Base-by-base conservation (phyloP, 2,797 vertebrate genomes). In the Microctenopoma lineatum region DNA sequence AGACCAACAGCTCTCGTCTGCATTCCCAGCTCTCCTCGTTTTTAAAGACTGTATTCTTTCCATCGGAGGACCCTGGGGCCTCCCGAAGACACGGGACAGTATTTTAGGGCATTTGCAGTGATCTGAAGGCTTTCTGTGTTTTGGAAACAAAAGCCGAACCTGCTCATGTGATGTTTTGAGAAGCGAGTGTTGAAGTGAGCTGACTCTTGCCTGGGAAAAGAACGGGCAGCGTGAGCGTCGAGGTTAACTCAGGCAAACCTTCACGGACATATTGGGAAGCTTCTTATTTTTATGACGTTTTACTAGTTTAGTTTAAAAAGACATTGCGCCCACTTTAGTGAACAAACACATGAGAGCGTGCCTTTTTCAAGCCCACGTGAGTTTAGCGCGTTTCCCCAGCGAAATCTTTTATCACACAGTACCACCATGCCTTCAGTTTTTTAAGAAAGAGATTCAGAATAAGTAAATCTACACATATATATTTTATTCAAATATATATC, bases 401-500 rank as follows among this genome's bases (percentile, higher is more conserved):
- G 59, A 72, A 70, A 57, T 48, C 54, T 76, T 78, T 55, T 38
- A 63, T 39, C 65, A 46, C 58, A 59, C 66, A 70, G 59, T 81
- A 84, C 89, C 90, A 80, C 45, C 85, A 88, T 91, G 92, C 93
- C 93, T 92, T 93, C 73, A 84, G 85, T 73, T 91, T 32, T 93
- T 88, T 89, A 87, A 87, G 77, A 81, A 66, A 87, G 71, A 84
- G 45, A 79, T 71, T 71, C 72, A 80, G 74, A 85, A 75, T 66
- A 89, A 83, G 66, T 66, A 80, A 87, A 84, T 81, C 66, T 83
- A 84, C 85, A 73, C 77, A 67, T 89, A 89, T 90, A 88, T 89
- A 88, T 93, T 89, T 92, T 88, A 88, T 84, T 90, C 83, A 81
- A 85, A 86, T 89, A 90, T 90, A 92, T 92, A 91, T 90, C 87